Evolutionary conservation across 2,888 invertebrate species (phyloP).

Genomic region (Leucania comma): DNA sequence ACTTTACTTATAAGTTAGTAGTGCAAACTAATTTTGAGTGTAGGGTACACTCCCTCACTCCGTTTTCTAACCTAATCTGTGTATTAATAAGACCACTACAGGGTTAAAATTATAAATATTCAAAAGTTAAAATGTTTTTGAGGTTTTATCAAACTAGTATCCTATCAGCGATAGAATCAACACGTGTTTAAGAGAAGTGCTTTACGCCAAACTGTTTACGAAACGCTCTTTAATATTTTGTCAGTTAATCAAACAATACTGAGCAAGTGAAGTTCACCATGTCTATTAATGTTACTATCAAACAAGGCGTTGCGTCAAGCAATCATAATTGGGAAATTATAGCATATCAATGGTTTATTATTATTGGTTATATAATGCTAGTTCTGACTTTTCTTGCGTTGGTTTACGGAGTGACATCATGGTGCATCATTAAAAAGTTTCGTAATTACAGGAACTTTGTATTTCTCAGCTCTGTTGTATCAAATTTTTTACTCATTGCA

Average conservation of each 20-base stretch:
- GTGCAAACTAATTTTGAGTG: too few relatives aligned
- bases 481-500: not conserved
- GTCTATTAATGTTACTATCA: not conserved
- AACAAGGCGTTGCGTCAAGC: not conserved
- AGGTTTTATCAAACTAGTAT: not conserved
- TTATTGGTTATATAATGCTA: not conserved
- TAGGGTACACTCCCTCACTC: too few relatives aligned
- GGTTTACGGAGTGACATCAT: not conserved
- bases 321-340: not conserved
- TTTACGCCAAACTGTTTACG: not conserved
- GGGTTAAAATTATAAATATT: not conserved
- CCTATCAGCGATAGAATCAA: not conserved
- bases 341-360: too few relatives aligned
- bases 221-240: not conserved
- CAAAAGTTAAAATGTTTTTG: not conserved
- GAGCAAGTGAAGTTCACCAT: not conserved
- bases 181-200: not conserved
- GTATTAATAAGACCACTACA: not conserved
- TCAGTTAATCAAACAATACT: not conserved
- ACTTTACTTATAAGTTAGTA: too few relatives aligned
- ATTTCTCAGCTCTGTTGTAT: not conserved
- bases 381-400: not conserved
- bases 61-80: not conserved
- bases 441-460: conserved; percentile 5
- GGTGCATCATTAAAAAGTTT: conserved; percentile 5